These are phyloP conservation scores for Aethina tumida DNA, from an alignment of 1,140 invertebrate genomes.

Conservation along the genomic window DNA sequence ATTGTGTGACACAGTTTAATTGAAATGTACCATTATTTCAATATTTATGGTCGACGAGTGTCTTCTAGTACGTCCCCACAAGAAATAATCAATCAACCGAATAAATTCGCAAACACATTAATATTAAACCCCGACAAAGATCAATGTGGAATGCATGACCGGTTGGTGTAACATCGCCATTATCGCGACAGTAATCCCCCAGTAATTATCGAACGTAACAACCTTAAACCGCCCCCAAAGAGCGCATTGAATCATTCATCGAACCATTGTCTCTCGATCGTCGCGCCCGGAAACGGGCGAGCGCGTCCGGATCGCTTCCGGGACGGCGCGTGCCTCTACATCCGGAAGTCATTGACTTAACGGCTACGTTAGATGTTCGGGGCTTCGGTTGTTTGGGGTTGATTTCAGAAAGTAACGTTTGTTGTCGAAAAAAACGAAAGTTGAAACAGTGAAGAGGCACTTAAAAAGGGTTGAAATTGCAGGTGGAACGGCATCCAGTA, in stretches of 20 bases:
- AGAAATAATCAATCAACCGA: no score
- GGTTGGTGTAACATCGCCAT: constrained; percentile 18
- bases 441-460: no score
- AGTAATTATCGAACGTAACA: constrained; percentile 19
- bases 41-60: no score
- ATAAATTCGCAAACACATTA: not conserved
- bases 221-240: constrained; percentile 20
- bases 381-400: constrained; percentile 4
- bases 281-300: constrained; percentile 3
- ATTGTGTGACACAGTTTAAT: no score
- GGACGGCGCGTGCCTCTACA: constrained; percentile 10
- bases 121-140: not conserved
- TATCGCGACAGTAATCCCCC: constrained; percentile 20
- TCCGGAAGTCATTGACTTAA: constrained; percentile 12
- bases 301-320: constrained; percentile 11
- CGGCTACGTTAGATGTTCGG: not conserved
- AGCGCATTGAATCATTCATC: no score
- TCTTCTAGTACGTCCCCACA: no score
- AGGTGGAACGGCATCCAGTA: constrained; percentile 7
- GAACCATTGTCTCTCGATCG: no score
- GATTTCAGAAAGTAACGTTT: constrained; percentile 8
- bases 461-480: no score
- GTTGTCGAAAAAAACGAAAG: no score
- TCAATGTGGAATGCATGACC: not conserved
- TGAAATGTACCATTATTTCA: no score